Conservation (phyloP, 2,888 invertebrate genomes). For the Aspidapion aeneum region DNA sequence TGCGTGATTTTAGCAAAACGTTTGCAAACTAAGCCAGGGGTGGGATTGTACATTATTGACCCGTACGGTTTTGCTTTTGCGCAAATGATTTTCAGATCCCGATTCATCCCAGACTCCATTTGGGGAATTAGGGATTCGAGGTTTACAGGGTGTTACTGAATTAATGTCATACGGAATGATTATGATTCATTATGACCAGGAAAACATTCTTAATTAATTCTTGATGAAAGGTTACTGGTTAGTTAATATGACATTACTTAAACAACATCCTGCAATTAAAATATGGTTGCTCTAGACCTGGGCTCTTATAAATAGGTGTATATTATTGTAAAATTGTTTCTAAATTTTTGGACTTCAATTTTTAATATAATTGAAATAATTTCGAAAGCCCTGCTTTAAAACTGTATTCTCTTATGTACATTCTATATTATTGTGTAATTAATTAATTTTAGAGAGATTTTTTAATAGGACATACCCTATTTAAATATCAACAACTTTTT, state of each 20-base stretch:
- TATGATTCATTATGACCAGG: too few species aligned
- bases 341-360: neutral
- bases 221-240: too few species aligned
- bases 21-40: conserved; percentile 14
- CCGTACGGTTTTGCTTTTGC: conserved; percentile 31
- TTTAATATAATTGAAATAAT: neutral
- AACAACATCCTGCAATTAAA: too few species aligned
- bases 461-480: too few species aligned
- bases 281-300: neutral
- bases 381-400: neutral
- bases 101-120: neutral
- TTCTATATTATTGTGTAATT: neutral
- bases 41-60: conserved; percentile 36
- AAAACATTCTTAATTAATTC: too few species aligned
- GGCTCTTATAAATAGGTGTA: neutral
- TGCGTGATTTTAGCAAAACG: conserved; percentile 12
- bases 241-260: too few species aligned
- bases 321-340: neutral
- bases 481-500: too few species aligned
- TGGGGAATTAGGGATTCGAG: too few species aligned
- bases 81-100: conserved; percentile 7
- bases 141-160: too few species aligned
- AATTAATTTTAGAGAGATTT: too few species aligned
- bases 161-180: too few species aligned
- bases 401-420: neutral